These are phyloP conservation scores for Sminthopsis crassicaudata DNA, from an alignment of 2,113 vertebrate species.

Conservation along the genomic window DNA sequence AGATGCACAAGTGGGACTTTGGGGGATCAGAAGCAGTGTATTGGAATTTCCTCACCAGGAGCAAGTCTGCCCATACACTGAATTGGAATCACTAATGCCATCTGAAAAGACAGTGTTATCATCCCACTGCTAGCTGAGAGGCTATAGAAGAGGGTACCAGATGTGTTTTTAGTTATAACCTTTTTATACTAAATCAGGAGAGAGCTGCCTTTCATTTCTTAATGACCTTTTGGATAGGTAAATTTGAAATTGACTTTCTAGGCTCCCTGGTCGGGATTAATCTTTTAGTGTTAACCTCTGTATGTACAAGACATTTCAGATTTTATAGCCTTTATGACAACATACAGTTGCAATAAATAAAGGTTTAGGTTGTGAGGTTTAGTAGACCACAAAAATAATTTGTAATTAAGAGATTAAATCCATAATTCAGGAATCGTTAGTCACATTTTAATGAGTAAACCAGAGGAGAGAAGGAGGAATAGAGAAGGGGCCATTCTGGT, in stretches of 20 bases:
- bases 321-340: not conserved
- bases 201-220: not conserved
- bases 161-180: not conserved
- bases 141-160: not conserved
- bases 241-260: not conserved
- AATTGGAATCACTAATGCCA: not conserved
- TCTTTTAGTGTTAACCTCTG: not conserved
- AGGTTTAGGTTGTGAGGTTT: not conserved
- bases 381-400: not conserved
- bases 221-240: not conserved
- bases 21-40: not conserved
- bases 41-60: not conserved
- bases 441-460: not conserved
- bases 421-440: not conserved
- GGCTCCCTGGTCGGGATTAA: not conserved
- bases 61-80: not conserved
- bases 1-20: not conserved
- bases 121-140: conserved; percentile 13
- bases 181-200: not conserved
- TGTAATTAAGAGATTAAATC: not conserved
- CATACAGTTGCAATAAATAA: not conserved
- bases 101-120: not conserved
- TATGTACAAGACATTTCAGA: not conserved
- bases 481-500: not conserved
- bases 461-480: not conserved